These are phyloP conservation scores for Camponotus pennsylvanicus DNA, from an alignment of 1,140 invertebrate species.

Conservation along the genomic window DNA sequence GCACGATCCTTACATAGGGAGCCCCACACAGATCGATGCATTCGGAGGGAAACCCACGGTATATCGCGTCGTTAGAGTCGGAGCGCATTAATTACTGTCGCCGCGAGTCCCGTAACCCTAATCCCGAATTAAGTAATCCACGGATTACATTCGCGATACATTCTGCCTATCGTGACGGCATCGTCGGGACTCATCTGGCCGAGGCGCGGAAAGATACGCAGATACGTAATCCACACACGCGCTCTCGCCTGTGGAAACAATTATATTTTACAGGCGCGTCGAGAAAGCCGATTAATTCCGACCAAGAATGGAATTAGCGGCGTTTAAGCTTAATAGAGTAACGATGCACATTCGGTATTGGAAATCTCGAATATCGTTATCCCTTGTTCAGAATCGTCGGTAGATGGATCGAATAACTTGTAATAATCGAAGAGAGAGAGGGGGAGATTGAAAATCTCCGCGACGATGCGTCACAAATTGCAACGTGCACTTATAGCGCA, in stretches of 20 bases:
- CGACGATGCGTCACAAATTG: neutral
- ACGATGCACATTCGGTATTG: neutral
- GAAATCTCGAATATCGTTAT: neutral
- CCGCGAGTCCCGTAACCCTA: neutral
- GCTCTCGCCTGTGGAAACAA: neutral
- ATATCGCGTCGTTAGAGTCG: neutral
- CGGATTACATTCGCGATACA: slow-evolving; percentile 2
- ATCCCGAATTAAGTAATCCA: slow-evolving; percentile 16
- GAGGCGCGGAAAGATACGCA: neutral
- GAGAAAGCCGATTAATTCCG: slow-evolving; percentile 6
- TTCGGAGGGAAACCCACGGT: neutral
- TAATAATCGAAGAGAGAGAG: neutral
- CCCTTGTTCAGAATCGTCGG: neutral
- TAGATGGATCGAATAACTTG: neutral
- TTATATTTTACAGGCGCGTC: neutral
- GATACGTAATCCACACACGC: neutral
- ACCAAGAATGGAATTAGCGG: neutral
- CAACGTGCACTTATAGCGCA: neutral
- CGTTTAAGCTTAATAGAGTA: neutral
- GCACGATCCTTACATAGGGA: neutral
- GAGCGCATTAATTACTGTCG: slow-evolving; percentile 35
- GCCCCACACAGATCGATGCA: slow-evolving; percentile 1
- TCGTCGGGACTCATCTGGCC: neutral
- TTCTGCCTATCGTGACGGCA: neutral
- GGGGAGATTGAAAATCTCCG: no score